phyloP scores from a whole-genome alignment of 2,113 vertebrate species.

The Ibidorhyncha struthersii region DNA sequence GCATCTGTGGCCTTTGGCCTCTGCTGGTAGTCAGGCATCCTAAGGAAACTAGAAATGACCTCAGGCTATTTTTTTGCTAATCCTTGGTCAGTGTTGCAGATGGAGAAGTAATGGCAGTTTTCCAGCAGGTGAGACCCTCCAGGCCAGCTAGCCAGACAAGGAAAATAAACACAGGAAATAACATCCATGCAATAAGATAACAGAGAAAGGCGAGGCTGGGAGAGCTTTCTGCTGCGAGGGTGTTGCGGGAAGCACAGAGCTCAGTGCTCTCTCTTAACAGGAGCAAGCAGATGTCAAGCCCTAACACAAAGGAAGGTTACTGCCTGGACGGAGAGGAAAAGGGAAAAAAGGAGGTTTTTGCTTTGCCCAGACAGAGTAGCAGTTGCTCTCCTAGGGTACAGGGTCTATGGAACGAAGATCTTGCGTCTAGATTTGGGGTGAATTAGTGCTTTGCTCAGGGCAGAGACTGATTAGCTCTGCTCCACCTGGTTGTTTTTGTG shows the following conservation, averaged over 20 bases:
- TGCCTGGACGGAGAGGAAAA: neutral
- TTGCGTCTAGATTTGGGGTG: neutral
- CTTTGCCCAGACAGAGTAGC: neutral
- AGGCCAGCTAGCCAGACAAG: neutral
- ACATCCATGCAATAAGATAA: neutral
- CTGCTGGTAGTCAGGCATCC: neutral
- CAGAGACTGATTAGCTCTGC: neutral
- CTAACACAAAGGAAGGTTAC: neutral
- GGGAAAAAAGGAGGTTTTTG: neutral
- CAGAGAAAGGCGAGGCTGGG: neutral
- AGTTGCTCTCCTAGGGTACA: neutral
- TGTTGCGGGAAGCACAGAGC: neutral
- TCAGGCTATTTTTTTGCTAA: neutral
- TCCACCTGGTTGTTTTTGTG: neutral
- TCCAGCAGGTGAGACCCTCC: constrained; percentile 60
- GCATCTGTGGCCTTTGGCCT: constrained; percentile 21
- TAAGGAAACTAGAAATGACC: constrained; percentile 22
- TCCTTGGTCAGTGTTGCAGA: neutral
- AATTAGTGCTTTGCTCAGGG: neutral
- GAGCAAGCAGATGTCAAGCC: neutral
- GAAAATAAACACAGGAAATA: constrained; percentile 58
- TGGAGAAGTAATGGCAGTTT: neutral
- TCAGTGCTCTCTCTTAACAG: neutral
- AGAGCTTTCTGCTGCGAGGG: neutral
- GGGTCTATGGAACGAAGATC: neutral